phyloP scores from a whole-genome alignment of 2,113 vertebrate species.

The Felis chaus region DNA sequence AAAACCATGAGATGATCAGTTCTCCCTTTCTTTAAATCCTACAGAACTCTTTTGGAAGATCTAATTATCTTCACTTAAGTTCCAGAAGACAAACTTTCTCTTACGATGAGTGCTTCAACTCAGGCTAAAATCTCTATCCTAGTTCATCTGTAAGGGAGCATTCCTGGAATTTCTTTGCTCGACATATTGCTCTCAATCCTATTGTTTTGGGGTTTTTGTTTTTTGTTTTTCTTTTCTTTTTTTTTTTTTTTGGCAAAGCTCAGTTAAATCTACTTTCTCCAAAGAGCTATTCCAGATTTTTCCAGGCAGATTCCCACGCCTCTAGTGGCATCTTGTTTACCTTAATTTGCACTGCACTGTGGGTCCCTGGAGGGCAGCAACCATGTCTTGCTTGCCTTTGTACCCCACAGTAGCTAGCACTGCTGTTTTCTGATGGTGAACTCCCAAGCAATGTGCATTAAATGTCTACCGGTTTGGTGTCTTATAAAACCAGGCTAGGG shows the following conservation, averaged over 20 bases:
- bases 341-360: neutral
- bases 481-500: constrained; percentile 5
- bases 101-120: neutral
- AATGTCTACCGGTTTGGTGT: neutral
- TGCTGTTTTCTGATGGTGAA: neutral
- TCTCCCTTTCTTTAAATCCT: neutral
- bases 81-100: neutral
- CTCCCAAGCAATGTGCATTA: neutral
- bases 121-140: neutral
- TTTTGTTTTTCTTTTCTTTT: neutral
- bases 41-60: neutral
- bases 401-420: neutral
- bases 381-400: neutral
- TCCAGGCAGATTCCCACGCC: neutral
- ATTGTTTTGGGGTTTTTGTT: neutral
- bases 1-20: neutral
- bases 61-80: neutral
- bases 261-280: neutral
- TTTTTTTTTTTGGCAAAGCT: neutral
- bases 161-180: neutral
- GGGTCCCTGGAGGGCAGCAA: neutral
- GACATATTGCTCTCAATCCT: neutral
- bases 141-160: neutral
- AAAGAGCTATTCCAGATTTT: neutral
- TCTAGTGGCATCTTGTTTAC: neutral